Evolutionary conservation across 2,888 invertebrate genomes (phyloP).

Genomic region (Physocephala rufipes): DNA sequence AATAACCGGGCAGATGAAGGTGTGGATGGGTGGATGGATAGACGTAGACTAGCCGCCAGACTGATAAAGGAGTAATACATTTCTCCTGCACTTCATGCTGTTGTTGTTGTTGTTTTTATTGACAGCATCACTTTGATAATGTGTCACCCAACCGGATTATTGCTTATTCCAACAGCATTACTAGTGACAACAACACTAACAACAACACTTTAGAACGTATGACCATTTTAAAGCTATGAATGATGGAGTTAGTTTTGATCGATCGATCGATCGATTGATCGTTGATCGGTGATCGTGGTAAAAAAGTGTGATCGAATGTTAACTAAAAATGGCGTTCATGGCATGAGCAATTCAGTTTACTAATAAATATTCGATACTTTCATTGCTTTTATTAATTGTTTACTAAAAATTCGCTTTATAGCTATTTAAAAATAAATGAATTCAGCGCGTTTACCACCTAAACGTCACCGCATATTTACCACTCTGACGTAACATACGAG

Average conservation of each 20-base stretch:
- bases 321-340: constrained; percentile 21
- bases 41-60: too few relatives aligned
- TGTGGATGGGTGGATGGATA: not conserved
- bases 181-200: not conserved
- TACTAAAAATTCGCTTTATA: too few relatives aligned
- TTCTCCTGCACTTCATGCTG: not conserved
- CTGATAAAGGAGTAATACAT: too few relatives aligned
- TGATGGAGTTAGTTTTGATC: not conserved
- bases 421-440: too few relatives aligned
- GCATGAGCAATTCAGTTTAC: too few relatives aligned
- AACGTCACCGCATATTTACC: too few relatives aligned
- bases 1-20: not conserved
- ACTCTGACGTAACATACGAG: too few relatives aligned
- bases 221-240: not conserved
- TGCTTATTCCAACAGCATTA: not conserved
- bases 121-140: not conserved
- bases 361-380: too few relatives aligned
- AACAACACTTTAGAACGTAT: not conserved
- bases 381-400: too few relatives aligned
- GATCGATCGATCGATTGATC: not conserved
- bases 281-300: not conserved
- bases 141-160: not conserved
- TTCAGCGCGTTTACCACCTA: too few relatives aligned
- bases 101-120: not conserved
- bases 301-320: constrained; percentile 18